Conservation (phyloP, 1,140 invertebrate species). For the Lucilia sericata region DNA sequence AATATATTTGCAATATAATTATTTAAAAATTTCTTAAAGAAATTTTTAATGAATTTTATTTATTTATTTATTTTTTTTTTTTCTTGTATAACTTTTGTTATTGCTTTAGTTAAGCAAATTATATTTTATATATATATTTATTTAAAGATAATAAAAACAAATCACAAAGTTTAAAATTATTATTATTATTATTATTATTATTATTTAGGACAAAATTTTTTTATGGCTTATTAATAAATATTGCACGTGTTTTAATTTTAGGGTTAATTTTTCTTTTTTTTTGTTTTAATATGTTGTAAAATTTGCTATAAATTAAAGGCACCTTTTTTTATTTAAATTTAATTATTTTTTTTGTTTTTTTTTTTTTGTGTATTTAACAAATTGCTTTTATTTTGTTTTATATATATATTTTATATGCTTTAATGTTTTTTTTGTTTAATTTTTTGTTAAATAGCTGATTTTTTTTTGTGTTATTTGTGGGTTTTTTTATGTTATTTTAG, state of each 20-base stretch:
- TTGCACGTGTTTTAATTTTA: conserved; percentile 43
- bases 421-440: not conserved
- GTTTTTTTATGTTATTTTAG: not conserved
- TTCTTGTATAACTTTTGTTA: not conserved
- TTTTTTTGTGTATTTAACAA: not conserved
- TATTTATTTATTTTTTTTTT: conserved; percentile 32
- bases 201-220: conserved; percentile 10
- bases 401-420: conserved; percentile 39
- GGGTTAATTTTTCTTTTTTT: conserved; percentile 21
- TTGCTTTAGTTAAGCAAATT: not conserved
- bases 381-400: conserved; percentile 8
- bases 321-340: too few relatives aligned
- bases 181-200: not conserved
- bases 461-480: conserved; percentile 47
- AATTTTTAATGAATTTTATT: not conserved
- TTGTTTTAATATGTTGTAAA: conserved; percentile 39
- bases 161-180: conserved; percentile 39
- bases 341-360: conserved; percentile 14
- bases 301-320: conserved; percentile 49
- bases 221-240: conserved; percentile 37
- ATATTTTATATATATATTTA: too few relatives aligned
- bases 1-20: conserved; percentile 42
- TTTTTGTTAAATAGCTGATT: not conserved
- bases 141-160: conserved; percentile 45
- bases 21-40: conserved; percentile 29